Base-by-base conservation (phyloP, 2,888 invertebrate genomes). In the Brassicogethes aeneus region DNA sequence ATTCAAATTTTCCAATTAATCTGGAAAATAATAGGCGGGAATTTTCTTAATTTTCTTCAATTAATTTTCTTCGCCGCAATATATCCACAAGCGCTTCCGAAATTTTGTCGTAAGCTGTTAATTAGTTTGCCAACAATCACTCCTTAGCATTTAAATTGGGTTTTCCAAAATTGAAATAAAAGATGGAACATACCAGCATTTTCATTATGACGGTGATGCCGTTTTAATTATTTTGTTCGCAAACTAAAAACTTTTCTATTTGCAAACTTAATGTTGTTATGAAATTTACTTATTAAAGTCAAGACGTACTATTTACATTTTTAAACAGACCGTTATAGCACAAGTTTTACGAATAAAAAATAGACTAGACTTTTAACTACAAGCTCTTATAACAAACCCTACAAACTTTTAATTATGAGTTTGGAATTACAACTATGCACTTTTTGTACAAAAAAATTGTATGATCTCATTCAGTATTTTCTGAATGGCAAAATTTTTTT, bases 121-220 rank as follows among this genome's bases (percentile, higher is more conserved):
- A 57, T 57, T 55, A 53, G 52, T 51, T 52, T 45, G 47, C 52
- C 45, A 55, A 57, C 52, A 55, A 55, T 53, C 48, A 50, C 49
- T 52, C 48, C 45, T 55, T 55, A 48, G 54, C 55, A 55, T 57
- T 57, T 55, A 55, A 52, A 57, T 50, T 55, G 52, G 49, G 48
- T 51, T 54, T 52, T 44, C 43, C 42, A 42, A 46, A 43, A 48
- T 45, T 44, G 43, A 32, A 51, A 44, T 52, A 46, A 45, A 45
- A 42, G 45, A 44, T 39, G 39, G n/a, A 16, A 14, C 41, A 31
- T 34, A 36, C 39, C 40, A 36, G 29, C 40, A 14, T 45, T 43
- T 37, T 34, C 38, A 40, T 42, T 39, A 39, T 17, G 38, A 40
- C 40, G 41, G 17, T 44, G 42, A 46, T 44, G 36, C 35, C 30